Evolutionary conservation across 2,888 invertebrate species (phyloP), one percentile per base, ranked within the genome.

Genomic region (Rhopalosiphum nymphaeae): DNA sequence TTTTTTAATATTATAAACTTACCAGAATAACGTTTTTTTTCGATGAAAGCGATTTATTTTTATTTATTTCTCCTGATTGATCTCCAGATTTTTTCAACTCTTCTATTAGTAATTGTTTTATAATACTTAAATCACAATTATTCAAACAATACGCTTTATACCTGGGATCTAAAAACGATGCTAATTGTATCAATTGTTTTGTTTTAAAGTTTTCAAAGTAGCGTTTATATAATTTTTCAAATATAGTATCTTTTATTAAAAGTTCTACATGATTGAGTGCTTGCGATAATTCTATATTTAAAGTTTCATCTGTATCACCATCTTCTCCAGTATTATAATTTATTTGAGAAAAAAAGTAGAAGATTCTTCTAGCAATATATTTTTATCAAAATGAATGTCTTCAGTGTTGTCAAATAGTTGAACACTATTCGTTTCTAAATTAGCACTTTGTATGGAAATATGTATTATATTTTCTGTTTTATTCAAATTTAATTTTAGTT

Each of bases 11-110:
- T 89, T 56, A 89, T 89, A 89, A 57, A 89, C 56, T 56, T 89
- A 89, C 89, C 89, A 89, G 89, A 89, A 89, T 89, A 89, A 89
- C 56, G 42, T 89, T 89, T 89, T 89, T 89, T 57, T 42, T 42
- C 56, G 89, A 89, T 57, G 89, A 89, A 42, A 57, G 89, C 56
- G 56, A 89, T 57, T 89, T 56, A 57, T 87, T 49, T 49, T 89
- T 89, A 57, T 56, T 89, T 89, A 56, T 89, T 56, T 89, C 56
- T 56, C 56, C 89, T 42, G 89, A 89, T 56, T 89, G 56, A 89
- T 89, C 89, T 57, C 89, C 89, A 89, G 56, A 87, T 49, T 87
- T 87, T 87, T 87, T 87, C 87, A 87, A 87, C 36, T 89, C 56
- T 56, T 46, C 46, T 89, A 57, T 42, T 36, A 89, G 42, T 26